A percentile compares a stretch with the other conserved stretches of the same genome.
These are phyloP conservation scores for Cyclopterus lumpus DNA, from an alignment of 2,797 vertebrate species.

Conservation along the genomic window DNA sequence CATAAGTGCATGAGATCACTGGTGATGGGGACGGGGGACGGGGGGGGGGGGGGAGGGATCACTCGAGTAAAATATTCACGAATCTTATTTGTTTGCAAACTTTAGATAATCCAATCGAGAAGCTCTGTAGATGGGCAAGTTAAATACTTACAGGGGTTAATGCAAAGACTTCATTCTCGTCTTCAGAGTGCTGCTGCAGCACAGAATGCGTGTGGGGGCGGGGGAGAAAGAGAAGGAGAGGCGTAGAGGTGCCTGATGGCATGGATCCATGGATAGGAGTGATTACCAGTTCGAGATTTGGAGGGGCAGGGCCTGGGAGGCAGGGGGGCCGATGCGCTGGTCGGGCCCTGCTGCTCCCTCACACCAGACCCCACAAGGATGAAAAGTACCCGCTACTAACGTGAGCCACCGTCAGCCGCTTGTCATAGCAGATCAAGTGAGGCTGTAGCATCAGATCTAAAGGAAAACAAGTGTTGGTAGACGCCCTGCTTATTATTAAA, in stretches of 20 bases:
- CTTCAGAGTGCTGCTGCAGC: background rate
- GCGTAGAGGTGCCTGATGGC: too few species aligned
- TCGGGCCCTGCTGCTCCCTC: constrained; percentile 41
- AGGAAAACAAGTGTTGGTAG: too few species aligned
- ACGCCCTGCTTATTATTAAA: too few species aligned
- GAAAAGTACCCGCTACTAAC: background rate
- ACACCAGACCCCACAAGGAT: constrained; percentile 25
- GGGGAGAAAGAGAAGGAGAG: too few species aligned
- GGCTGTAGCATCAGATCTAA: background rate
- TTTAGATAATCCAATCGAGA: background rate
- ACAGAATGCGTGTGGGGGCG: background rate
- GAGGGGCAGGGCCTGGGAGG: constrained; percentile 35
- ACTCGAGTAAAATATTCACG: constrained; percentile 30
- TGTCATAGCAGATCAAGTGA: background rate
- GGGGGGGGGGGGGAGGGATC: background rate
- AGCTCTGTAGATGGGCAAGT: background rate
- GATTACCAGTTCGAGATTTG: constrained; percentile 47
- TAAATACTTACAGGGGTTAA: background rate
- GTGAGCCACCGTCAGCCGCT: background rate
- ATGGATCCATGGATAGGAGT: background rate
- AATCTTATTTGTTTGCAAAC: constrained; percentile 12
- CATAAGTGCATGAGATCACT: constrained; percentile 11
- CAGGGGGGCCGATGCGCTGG: constrained; percentile 56
- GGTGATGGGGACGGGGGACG: too few species aligned
- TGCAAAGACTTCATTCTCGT: background rate